Conservation (phyloP, 2,113 vertebrate genomes). For the Illadopsis cleaveri region DNA sequence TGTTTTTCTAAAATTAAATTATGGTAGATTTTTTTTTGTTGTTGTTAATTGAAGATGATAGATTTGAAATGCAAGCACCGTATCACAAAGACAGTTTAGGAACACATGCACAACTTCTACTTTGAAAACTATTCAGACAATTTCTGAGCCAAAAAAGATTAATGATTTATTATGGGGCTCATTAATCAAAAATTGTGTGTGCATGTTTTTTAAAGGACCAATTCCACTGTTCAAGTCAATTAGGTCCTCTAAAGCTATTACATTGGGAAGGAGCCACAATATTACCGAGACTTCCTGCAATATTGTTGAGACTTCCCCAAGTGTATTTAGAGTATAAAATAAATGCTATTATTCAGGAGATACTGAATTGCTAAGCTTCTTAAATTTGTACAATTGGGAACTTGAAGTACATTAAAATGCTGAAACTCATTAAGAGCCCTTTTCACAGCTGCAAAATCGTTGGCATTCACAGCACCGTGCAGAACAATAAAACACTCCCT, state of each 20-base stretch:
- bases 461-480: slow-evolving; percentile 57
- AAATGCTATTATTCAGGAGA: slow-evolving; percentile 78
- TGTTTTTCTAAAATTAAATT: slow-evolving; percentile 31
- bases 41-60: slow-evolving; percentile 26
- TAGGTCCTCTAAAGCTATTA: slow-evolving; percentile 75
- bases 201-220: slow-evolving; percentile 57
- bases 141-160: slow-evolving; percentile 74
- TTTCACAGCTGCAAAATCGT: slow-evolving; percentile 61
- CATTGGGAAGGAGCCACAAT: slow-evolving; percentile 55
- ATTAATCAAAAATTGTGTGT: slow-evolving; percentile 77
- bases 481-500: slow-evolving; percentile 64
- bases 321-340: slow-evolving; percentile 77
- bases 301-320: slow-evolving; percentile 72
- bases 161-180: slow-evolving; percentile 79
- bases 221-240: slow-evolving; percentile 75
- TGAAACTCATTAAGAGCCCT: slow-evolving; percentile 77
- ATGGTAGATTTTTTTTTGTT: not conserved
- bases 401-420: slow-evolving; percentile 76
- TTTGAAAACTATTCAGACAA: slow-evolving; percentile 55
- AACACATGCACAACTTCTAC: slow-evolving; percentile 34
- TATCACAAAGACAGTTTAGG: slow-evolving; percentile 36
- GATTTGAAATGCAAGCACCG: slow-evolving; percentile 38
- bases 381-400: slow-evolving; percentile 78
- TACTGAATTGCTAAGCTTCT: slow-evolving; percentile 77
- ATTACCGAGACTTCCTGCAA: slow-evolving; percentile 73